phyloP scores from a whole-genome alignment of 2,113 vertebrate genomes.

The Sinocyclocheilus anophthalmus region DNA sequence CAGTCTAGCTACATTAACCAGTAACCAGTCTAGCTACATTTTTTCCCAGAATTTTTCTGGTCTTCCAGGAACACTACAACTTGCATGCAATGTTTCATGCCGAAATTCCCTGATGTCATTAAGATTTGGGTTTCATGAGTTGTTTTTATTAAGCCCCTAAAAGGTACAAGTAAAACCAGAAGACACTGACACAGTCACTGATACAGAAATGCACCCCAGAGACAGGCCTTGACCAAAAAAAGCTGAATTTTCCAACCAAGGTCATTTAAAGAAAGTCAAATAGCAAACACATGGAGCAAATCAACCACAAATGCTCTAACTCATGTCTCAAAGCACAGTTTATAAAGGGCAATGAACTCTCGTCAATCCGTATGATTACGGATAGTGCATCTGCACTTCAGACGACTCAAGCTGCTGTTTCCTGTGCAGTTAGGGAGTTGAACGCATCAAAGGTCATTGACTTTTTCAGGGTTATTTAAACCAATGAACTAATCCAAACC shows the following conservation, averaged over 20 bases:
- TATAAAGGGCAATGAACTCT: neutral
- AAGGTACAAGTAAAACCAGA: neutral
- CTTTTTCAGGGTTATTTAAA: slow-evolving; percentile 1
- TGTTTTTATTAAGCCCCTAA: neutral
- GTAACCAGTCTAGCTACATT: neutral
- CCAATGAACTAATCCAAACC: neutral
- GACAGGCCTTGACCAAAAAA: neutral
- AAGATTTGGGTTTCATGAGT: neutral
- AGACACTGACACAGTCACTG: neutral
- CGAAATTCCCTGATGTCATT: neutral
- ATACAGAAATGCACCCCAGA: neutral
- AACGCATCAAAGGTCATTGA: neutral
- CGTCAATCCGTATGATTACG: too few relatives aligned
- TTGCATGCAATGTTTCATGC: neutral
- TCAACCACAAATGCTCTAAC: neutral
- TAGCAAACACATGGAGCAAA: slow-evolving; percentile 8
- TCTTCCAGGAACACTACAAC: slow-evolving; percentile 1
- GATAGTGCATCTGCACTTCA: neutral
- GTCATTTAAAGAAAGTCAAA: neutral
- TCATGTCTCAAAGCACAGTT: neutral
- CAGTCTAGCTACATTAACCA: neutral
- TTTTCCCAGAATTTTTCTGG: neutral
- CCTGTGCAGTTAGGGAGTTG: neutral
- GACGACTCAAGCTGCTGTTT: neutral
- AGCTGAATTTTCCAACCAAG: neutral